Conservation (phyloP, 2,797 vertebrate genomes). For the Dallia pectoralis region DNA sequence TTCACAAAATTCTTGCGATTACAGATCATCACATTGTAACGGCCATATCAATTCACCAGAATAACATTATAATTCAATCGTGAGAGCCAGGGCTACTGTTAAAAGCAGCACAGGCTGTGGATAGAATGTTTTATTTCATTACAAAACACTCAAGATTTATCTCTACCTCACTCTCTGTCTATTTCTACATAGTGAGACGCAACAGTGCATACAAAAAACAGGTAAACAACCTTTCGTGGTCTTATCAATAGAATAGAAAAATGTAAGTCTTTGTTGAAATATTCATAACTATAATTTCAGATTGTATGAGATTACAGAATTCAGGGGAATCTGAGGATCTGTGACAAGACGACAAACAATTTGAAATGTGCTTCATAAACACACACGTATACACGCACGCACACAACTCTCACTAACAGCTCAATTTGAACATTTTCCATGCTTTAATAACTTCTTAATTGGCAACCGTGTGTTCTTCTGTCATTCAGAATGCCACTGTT, state of each 20-base stretch:
- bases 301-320: neutral
- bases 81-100: neutral
- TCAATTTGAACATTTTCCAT: slow-evolving; percentile 10
- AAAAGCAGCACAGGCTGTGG: neutral
- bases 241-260: slow-evolving; percentile 16
- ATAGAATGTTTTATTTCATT: neutral
- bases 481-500: neutral
- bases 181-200: neutral
- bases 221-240: neutral
- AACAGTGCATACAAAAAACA: neutral
- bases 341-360: neutral
- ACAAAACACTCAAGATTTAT: neutral
- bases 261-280: neutral
- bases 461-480: too few relatives aligned
- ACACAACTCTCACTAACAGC: neutral
- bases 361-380: neutral
- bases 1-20: neutral
- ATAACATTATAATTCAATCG: neutral
- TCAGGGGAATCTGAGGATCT: neutral
- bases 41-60: neutral
- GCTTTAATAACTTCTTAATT: slow-evolving; percentile 4
- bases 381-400: neutral
- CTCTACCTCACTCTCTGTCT: neutral
- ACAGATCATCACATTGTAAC: neutral
- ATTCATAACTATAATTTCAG: too few relatives aligned